Evolutionary conservation across 2,888 invertebrate genomes (phyloP).

Genomic region (Chymomyza caudatula): DNA sequence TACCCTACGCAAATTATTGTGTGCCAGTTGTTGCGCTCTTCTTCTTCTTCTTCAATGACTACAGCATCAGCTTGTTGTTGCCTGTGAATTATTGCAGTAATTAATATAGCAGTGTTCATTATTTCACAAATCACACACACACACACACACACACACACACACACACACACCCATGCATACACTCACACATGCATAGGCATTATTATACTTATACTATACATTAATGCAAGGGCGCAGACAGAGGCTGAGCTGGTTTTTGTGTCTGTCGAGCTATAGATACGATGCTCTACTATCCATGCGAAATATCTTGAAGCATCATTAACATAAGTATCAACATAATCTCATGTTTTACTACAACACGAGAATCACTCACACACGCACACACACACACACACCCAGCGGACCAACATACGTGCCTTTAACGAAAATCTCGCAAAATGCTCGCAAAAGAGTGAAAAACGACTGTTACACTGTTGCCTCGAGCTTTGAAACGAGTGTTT

Average conservation of each 20-base stretch:
- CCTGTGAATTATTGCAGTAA: slow-evolving; percentile 64
- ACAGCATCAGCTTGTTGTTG: slow-evolving; percentile 21
- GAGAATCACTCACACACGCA: not conserved
- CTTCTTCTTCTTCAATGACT: not conserved
- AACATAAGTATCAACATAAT: slow-evolving; percentile 53
- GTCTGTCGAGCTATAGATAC: slow-evolving; percentile 20
- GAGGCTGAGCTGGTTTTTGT: slow-evolving; percentile 6
- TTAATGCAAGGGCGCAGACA: slow-evolving; percentile 12
- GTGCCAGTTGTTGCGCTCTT: not conserved
- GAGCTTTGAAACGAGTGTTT: too few relatives aligned
- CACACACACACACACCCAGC: not conserved
- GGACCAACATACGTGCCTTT: too few relatives aligned
- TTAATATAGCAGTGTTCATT: slow-evolving; percentile 66
- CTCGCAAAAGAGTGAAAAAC: too few relatives aligned
- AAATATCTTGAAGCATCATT: slow-evolving; percentile 42
- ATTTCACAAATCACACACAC: slow-evolving; percentile 36
- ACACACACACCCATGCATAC: not conserved
- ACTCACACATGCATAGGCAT: slow-evolving; percentile 22
- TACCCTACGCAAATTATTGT: slow-evolving; percentile 50
- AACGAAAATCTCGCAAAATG: too few relatives aligned
- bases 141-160: slow-evolving; percentile 5
- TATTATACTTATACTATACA: slow-evolving; percentile 51
- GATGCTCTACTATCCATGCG: slow-evolving; percentile 16
- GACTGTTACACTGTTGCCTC: too few relatives aligned
- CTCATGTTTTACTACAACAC: slow-evolving; percentile 39